Evolutionary conservation across 2,888 invertebrate genomes (phyloP).

Genomic region (Pristionchus maxplancki): DNA sequence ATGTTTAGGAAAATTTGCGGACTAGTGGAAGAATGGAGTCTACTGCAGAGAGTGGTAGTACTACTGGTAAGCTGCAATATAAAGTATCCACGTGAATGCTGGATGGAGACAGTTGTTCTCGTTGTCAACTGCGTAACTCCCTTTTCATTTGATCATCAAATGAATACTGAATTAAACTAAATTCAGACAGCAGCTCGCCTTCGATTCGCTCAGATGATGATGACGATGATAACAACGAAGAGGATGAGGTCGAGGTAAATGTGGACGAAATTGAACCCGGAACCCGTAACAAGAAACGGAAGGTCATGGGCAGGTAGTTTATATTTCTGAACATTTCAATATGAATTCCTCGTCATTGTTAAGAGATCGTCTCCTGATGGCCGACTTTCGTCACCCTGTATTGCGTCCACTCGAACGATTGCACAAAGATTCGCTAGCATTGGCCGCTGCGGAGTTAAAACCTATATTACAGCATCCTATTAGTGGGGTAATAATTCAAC

Average conservation of each 20-base stretch:
- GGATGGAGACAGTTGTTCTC: no score
- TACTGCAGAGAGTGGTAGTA: not conserved
- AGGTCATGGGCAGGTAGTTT: not conserved
- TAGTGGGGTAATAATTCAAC: not conserved
- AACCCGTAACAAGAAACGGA: not conserved
- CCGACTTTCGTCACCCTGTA: conserved; percentile 32
- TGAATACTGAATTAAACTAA: not conserved
- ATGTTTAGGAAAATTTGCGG: not conserved
- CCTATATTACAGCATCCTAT: not conserved
- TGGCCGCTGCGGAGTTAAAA: not conserved
- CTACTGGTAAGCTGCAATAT: not conserved
- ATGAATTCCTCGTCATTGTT: no score
- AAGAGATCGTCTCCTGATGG: conserved; percentile 16
- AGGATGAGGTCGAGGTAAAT: not conserved
- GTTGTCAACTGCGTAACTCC: no score
- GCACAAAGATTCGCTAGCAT: conserved; percentile 25
- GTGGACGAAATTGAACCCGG: not conserved
- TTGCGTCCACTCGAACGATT: conserved; percentile 12
- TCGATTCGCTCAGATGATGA: not conserved
- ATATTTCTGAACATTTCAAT: not conserved
- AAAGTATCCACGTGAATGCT: no score
- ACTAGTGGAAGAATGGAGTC: not conserved
- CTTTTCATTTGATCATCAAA: no score
- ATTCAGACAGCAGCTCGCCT: not conserved
- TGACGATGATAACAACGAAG: not conserved